Percentiles rank a stretch among this genome's conserved stretches.
Conservation (phyloP, 37 sponge, comb jelly and placozoan species). For the Cladorhizidae sp. region DNA sequence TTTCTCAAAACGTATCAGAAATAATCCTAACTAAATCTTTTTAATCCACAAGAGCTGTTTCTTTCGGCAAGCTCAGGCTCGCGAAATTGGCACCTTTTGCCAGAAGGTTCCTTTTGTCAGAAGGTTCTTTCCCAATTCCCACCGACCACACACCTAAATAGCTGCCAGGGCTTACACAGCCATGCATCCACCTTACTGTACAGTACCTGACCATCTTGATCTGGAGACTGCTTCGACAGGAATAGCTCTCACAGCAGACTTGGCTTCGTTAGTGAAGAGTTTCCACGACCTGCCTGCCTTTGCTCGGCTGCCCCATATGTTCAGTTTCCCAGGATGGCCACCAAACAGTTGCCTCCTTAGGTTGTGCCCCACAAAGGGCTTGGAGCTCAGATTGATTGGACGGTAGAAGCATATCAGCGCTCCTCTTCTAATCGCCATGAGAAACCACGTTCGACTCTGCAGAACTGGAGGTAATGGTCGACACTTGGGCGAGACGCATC, state of each 20-base stretch:
- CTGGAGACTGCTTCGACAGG: constrained; percentile 30
- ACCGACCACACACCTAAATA: too few species aligned
- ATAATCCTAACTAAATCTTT: too few species aligned
- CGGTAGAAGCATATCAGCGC: neutral
- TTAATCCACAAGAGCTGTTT: too few species aligned
- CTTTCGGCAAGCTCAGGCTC: too few species aligned
- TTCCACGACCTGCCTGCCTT: neutral
- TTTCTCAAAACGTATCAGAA: too few species aligned
- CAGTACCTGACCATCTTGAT: constrained; percentile 21
- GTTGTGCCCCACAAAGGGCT: neutral
- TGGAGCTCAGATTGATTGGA: neutral
- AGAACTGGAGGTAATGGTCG: too few species aligned
- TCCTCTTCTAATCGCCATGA: constrained; percentile 11
- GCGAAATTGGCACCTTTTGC: too few species aligned
- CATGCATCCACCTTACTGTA: neutral
- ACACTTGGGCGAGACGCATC: too few species aligned
- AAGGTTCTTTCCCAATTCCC: too few species aligned
- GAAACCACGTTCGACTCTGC: too few species aligned
- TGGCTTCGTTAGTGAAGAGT: constrained; percentile 15
- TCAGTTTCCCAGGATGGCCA: neutral
- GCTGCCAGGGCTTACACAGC: too few species aligned
- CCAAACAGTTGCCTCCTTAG: neutral
- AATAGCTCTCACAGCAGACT: constrained; percentile 36
- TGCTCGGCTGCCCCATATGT: neutral
- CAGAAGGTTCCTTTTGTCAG: too few species aligned